phyloP scores from a whole-genome alignment of 2,113 vertebrate genomes.

The crab-eating macaque (Macaca fascicularis) region T2T-MFA8v1.1 NC_088379.1:104027001-104027500 shows the following conservation, averaged over 20 bases:
- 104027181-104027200: not conserved
- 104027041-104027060: not conserved
- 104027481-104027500: constrained; percentile 23
- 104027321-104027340: not conserved
- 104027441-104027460: not conserved
- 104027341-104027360: not conserved
- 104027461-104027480: not conserved
- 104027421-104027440: not conserved
- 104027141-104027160: constrained; percentile 11
- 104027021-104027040: constrained; percentile 1
- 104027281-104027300: not conserved
- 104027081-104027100: constrained; percentile 16
- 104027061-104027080: constrained; percentile 10
- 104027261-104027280: not conserved
- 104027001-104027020: not conserved
- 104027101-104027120: not conserved
- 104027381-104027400: constrained; percentile 30
- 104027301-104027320: not conserved
- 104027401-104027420: not conserved
- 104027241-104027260: not conserved
- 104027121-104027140: not conserved
- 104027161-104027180: not conserved
- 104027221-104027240: not conserved
- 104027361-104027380: not conserved
- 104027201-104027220: not conserved